Percentiles rank a stretch among this genome's conserved stretches.
These are phyloP conservation scores for Scolopax rusticola DNA, from an alignment of 2,797 vertebrate species.

Conservation along the genomic window DNA sequence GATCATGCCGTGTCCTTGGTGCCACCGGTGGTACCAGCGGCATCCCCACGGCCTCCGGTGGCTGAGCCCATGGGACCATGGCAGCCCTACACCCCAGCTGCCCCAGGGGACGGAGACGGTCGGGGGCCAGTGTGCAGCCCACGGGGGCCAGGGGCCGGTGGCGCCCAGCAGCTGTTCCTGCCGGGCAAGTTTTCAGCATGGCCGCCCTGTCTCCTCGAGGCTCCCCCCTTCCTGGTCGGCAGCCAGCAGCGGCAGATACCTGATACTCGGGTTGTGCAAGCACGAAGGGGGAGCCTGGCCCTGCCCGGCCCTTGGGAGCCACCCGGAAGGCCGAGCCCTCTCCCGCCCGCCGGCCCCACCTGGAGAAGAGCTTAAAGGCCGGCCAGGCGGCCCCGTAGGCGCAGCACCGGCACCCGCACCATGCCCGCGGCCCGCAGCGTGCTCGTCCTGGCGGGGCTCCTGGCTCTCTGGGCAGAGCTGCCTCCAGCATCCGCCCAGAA, in stretches of 20 bases:
- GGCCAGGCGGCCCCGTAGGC: slow-evolving; percentile 9
- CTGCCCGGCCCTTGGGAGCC: slow-evolving; percentile 66
- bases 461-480: slow-evolving; percentile 62
- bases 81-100: neutral
- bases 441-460: slow-evolving; percentile 62
- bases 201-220: slow-evolving; percentile 37
- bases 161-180: slow-evolving; percentile 25
- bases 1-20: accelerated
- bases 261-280: slow-evolving; percentile 72
- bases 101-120: accelerated
- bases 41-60: accelerated
- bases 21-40: accelerated
- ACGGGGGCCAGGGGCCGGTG: neutral
- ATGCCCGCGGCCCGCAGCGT: slow-evolving; percentile 55
- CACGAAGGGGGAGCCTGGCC: slow-evolving; percentile 69
- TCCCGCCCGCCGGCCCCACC: slow-evolving; percentile 42
- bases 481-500: slow-evolving; percentile 61
- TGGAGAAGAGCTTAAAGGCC: slow-evolving; percentile 62
- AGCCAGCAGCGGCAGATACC: slow-evolving; percentile 68
- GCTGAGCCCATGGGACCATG: accelerated
- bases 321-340: slow-evolving; percentile 67
- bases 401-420: slow-evolving; percentile 50
- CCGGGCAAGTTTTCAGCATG: slow-evolving; percentile 32
- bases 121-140: neutral
- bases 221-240: slow-evolving; percentile 69